Evolutionary conservation across 2,888 invertebrate species (phyloP), one percentile per base, ranked within the genome.

Genomic region (Timema cristinae): DNA sequence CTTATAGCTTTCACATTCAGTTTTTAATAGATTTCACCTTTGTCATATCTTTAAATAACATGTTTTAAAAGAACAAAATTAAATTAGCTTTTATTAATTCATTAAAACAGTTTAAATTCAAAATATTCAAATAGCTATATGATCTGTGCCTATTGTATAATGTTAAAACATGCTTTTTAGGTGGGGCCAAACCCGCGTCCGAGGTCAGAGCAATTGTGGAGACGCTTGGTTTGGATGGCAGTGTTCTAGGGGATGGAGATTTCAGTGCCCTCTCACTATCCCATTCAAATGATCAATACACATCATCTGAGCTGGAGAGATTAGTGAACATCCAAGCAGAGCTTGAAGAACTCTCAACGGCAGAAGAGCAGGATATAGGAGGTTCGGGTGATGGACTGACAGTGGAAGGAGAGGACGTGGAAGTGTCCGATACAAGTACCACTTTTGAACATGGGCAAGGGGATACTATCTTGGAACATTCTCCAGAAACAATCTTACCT

Each of bases 291-390:
- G 82, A 81, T 71, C 81, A 81, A 66, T 74, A 73, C 48, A 71
- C 75, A 15, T 68, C 74, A 78, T 68, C 74, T 0, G 83, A 83
- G 50, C 82, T 83, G 75, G 84, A 84, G 73, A 79, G 81, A 13
- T 79, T 83, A 56, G 83, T 81, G n/a, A 81, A 80, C 70, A 82
- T 84, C 71, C 81, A 83, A 75, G 81, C 82, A 0, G 84, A 84
- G 75, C 76, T 84, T 50, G 82, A 83, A 80, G 81, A 71, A n/a
- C 80, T 82, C 75, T 79, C 81, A 48, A 68, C 73, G 9, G 50
- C 70, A 52, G 72, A 71, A 47, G 72, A 70, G 50, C 73, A 73
- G 50, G 73, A 70, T 15, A 66, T 56, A 13, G 59, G 73, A 47
- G 73, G 69, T 6, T 72, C 72, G 50, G 71, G 71, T 66, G 74